Evolutionary conservation across 1,140 invertebrate species (phyloP).

Genomic region (Trichonephila inaurata): DNA sequence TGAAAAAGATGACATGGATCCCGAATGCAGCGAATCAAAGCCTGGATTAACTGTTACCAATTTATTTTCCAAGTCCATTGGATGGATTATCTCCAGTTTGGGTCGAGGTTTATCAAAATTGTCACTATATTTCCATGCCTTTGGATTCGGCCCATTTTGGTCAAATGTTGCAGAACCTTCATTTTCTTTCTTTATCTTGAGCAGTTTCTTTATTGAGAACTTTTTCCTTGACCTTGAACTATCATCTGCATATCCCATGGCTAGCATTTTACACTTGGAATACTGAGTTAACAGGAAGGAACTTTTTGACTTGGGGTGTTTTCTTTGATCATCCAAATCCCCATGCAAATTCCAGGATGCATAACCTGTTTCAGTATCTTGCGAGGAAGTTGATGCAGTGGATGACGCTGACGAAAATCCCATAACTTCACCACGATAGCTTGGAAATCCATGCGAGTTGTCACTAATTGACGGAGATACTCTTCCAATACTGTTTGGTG

Average conservation of each 20-base stretch:
- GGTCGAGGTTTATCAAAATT: conserved; percentile 66
- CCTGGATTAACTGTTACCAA: conserved; percentile 72
- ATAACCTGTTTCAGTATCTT: conserved; percentile 73
- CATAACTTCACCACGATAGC: conserved; percentile 49
- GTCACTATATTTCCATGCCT: conserved; percentile 75
- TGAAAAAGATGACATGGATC: conserved; percentile 57
- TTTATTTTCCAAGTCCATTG: conserved; percentile 75
- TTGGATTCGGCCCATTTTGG: conserved; percentile 62
- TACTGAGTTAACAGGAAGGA: conserved; percentile 72
- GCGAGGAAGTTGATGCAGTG: conserved; percentile 69
- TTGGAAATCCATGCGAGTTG: conserved; percentile 41
- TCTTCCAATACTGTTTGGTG: conserved; percentile 53
- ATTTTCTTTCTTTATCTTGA: conserved; percentile 66
- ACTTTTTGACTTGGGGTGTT: conserved; percentile 59
- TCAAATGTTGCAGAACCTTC: conserved; percentile 49
- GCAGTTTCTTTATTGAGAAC: conserved; percentile 73
- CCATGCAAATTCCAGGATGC: conserved; percentile 72
- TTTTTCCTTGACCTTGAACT: conserved; percentile 56
- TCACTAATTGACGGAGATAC: conserved; percentile 25
- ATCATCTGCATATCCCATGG: conserved; percentile 72
- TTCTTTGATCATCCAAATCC: conserved; percentile 57
- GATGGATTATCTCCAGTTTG: conserved; percentile 75
- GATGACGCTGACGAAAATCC: conserved; percentile 71
- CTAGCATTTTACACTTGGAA: conserved; percentile 74
- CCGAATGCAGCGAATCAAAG: conserved; percentile 59